phyloP scores from a whole-genome alignment of 37 sponge, comb jelly and placozoan species.

The Hexactinellida sp. region DNA sequence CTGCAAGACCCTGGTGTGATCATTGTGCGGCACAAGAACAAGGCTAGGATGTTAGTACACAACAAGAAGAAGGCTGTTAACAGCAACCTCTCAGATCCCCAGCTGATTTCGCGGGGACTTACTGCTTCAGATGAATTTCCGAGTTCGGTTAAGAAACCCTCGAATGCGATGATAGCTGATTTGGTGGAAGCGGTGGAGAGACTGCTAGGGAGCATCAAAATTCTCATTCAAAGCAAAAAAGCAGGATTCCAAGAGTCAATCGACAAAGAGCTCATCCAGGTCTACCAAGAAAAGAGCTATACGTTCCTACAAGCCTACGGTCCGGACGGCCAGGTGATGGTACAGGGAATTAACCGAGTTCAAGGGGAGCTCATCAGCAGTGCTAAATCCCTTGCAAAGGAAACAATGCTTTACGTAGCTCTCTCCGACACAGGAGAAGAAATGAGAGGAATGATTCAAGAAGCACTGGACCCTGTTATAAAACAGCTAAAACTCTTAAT shows the following conservation, averaged over 20 bases:
- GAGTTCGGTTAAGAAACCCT: background rate
- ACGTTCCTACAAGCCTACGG: background rate
- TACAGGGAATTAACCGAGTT: background rate
- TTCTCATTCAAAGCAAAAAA: background rate
- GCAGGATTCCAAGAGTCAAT: background rate
- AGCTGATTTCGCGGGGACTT: background rate
- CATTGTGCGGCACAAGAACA: conserved; percentile 69
- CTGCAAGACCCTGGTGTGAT: conserved; percentile 82
- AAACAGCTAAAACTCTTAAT: background rate
- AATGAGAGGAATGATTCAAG: background rate
- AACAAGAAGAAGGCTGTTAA: conserved; percentile 28
- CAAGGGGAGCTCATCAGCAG: background rate
- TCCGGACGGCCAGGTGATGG: background rate
- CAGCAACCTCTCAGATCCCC: background rate
- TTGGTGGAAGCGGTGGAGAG: background rate
- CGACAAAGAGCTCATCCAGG: background rate
- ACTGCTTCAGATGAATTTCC: background rate
- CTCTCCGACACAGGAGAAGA: background rate
- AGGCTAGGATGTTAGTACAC: conserved; percentile 64
- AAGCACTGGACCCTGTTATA: background rate
- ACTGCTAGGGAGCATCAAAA: background rate
- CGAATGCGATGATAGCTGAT: background rate
- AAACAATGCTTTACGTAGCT: background rate
- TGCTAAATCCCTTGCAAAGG: background rate
- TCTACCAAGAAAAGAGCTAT: background rate